Evolutionary conservation across 2,797 vertebrate species (phyloP).

Genomic region (Lemur catta): DNA sequence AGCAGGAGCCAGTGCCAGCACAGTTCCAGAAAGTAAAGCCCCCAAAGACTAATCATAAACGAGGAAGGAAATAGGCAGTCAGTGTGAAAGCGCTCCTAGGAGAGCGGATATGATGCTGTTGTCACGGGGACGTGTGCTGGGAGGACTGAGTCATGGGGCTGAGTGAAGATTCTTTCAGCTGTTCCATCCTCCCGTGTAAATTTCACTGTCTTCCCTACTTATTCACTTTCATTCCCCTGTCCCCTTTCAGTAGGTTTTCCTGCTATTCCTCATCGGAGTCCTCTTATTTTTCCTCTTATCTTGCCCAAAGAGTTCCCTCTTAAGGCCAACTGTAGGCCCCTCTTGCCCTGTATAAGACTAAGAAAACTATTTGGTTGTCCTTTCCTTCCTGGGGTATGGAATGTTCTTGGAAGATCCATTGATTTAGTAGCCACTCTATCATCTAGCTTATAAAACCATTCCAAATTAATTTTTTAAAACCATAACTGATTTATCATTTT

Average conservation of each 20-base stretch:
- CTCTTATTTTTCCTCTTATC: conserved; percentile 63
- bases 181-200: conserved; percentile 58
- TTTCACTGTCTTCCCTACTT: conserved; percentile 64
- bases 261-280: conserved; percentile 37
- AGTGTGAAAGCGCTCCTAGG: not conserved
- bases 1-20: conserved; percentile 68
- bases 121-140: conserved; percentile 48
- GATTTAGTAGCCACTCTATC: conserved; percentile 48
- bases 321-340: conserved; percentile 6
- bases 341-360: conserved; percentile 46
- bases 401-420: conserved; percentile 51
- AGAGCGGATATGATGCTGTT: conserved; percentile 60
- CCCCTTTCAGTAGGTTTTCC: conserved; percentile 45
- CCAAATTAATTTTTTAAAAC: conserved; percentile 51
- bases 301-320: conserved; percentile 63
- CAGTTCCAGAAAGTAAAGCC: conserved; percentile 72
- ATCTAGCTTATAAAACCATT: conserved; percentile 59
- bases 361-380: conserved; percentile 41
- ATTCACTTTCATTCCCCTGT: not conserved
- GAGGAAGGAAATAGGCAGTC: conserved; percentile 78
- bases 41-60: conserved; percentile 75
- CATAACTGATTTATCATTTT: conserved; percentile 52
- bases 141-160: conserved; percentile 58
- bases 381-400: conserved; percentile 55
- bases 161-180: conserved; percentile 53